Evolutionary conservation across 2,888 invertebrate species (phyloP), one percentile per base, ranked within the genome.

Genomic region (Pinctada fucata): DNA sequence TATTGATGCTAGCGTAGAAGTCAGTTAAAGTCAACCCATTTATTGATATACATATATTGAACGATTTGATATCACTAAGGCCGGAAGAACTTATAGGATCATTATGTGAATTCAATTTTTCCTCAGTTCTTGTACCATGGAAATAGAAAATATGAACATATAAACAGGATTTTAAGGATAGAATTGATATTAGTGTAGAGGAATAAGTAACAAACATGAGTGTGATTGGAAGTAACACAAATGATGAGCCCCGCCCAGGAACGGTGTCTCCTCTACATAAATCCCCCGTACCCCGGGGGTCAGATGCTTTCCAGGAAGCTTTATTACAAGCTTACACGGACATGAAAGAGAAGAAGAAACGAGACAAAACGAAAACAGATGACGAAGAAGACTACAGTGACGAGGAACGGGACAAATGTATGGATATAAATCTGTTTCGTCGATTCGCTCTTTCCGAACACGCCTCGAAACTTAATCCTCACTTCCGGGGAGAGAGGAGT

Each of bases 351-450:
- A 48, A 73, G n/a, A 73, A 49, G 16, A 65, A 65, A 49, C 49
- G 47, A 16, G 65, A 66, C 4, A 45, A 58, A 3, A n/a, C 48
- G 31, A 73, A 50, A n/a, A 65, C 49, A 10, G 73, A 72, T 47
- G 72, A 65, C n/a, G 72, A 72, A 5, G 73, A 73, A n/a, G 73
- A 73, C 50, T 73, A 65, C 50, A 73, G 73, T 66, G 73, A 73
- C 10, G 73, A 73, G 31, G 73, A 73, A 49, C 64, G 73, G 16
- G 73, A 73, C 16, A 73, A 73, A 49, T 73, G 73, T 49, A 73
- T 65, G 16, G 73, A 73, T 50, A 73, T 73, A 6, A 64, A 65
- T 65, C 65, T 65, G 49, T 73, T 73, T 65, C 6, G 73, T 31
- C 45, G 73, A 73, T 73, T 73, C 65, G 51, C 73, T 3, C 10